phyloP scores from a whole-genome alignment of 2,888 invertebrate species.

The Synanthedon andrenaeformis region DNA sequence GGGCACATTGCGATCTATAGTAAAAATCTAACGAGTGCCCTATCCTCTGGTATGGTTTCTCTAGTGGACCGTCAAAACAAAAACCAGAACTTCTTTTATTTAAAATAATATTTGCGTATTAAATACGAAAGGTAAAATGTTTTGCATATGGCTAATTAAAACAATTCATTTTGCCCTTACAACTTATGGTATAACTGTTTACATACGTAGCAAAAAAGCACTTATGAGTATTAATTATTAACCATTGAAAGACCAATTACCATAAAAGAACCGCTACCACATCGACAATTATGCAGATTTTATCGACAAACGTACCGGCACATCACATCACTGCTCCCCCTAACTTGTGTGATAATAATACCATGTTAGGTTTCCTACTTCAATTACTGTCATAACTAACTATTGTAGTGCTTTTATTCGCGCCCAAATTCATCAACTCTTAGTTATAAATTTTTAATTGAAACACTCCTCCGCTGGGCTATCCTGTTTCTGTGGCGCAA shows the following conservation, averaged over 20 bases:
- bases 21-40: too few species aligned
- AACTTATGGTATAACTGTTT: too few species aligned
- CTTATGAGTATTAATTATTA: background rate
- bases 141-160: too few species aligned
- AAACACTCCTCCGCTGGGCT: background rate
- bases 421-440: slow-evolving; percentile 16
- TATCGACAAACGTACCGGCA: slow-evolving; percentile 9
- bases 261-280: background rate
- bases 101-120: too few species aligned
- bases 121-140: too few species aligned
- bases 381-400: slow-evolving; percentile 48
- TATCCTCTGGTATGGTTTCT: too few species aligned
- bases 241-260: background rate
- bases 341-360: slow-evolving; percentile 12
- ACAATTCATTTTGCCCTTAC: too few species aligned
- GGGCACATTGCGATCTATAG: too few species aligned
- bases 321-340: slow-evolving; percentile 8
- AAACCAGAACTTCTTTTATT: too few species aligned
- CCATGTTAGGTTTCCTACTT: slow-evolving; percentile 21
- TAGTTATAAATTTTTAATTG: slow-evolving; percentile 8
- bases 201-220: too few species aligned
- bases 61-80: too few species aligned
- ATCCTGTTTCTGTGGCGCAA: background rate
- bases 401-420: slow-evolving; percentile 22
- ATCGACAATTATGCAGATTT: slow-evolving; percentile 18